Percentiles rank a stretch among this genome's conserved stretches.
Conservation (phyloP, 2,888 invertebrate species). For the Eupsilia transversa region DNA sequence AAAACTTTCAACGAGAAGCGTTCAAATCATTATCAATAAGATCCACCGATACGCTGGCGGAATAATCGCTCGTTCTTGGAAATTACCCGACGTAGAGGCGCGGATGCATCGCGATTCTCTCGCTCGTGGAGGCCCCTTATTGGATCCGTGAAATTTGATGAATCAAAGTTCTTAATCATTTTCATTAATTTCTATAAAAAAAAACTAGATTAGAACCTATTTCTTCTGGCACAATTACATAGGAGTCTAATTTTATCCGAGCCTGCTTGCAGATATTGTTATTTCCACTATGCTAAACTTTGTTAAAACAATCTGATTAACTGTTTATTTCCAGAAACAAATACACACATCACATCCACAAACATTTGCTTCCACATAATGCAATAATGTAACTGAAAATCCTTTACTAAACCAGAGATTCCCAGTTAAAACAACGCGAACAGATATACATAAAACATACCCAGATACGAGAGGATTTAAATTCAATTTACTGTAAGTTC, state of each 20-base stretch:
- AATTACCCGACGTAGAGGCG: no score
- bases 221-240: background rate
- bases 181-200: background rate
- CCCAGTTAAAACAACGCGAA: slow-evolving; percentile 56
- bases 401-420: slow-evolving; percentile 37
- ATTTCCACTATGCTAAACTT: background rate
- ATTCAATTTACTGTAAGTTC: slow-evolving; percentile 61
- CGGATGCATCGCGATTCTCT: no score
- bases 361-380: slow-evolving; percentile 24
- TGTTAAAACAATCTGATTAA: background rate
- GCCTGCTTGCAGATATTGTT: no score
- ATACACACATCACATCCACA: background rate
- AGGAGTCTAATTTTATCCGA: background rate
- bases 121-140: no score
- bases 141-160: background rate
- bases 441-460: slow-evolving; percentile 61
- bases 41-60: no score
- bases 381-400: slow-evolving; percentile 40
- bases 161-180: background rate
- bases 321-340: background rate
- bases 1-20: background rate
- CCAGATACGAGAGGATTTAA: slow-evolving; percentile 58
- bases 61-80: no score
- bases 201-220: background rate
- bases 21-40: background rate